These are phyloP conservation scores for Chorisops tibialis DNA, from an alignment of 2,888 invertebrate species.

Conservation along the genomic window DNA sequence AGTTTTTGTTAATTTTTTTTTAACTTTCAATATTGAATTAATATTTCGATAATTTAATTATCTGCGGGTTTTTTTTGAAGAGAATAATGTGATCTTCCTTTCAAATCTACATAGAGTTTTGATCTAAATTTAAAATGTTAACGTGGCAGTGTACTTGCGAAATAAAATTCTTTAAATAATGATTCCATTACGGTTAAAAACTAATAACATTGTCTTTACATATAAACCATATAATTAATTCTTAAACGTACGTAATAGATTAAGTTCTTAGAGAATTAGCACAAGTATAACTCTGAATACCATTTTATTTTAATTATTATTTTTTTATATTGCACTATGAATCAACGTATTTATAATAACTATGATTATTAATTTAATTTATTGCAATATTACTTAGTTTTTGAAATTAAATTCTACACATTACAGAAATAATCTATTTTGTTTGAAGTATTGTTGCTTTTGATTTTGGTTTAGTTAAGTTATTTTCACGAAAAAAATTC, in stretches of 20 bases:
- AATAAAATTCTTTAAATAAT: slow-evolving; percentile 5
- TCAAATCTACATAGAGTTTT: not conserved
- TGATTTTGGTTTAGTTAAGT: not conserved
- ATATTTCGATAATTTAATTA: not conserved
- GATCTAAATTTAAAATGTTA: slow-evolving; percentile 7
- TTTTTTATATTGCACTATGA: not conserved
- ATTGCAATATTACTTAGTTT: too few species aligned
- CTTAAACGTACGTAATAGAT: not conserved
- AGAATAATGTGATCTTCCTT: not conserved
- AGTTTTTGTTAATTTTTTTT: slow-evolving; percentile 4
- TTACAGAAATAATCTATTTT: not conserved
- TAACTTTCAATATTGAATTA: not conserved
- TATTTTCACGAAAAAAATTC: slow-evolving; percentile 13
- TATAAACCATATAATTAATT: not conserved
- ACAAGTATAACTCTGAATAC: slow-evolving; percentile 2
- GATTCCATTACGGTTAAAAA: too few species aligned
- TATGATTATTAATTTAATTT: too few species aligned
- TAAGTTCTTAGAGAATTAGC: slow-evolving; percentile 7
- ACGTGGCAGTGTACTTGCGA: slow-evolving; percentile 23
- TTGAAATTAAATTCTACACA: too few species aligned
- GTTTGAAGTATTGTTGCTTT: not conserved
- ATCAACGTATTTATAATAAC: too few species aligned
- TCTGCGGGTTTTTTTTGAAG: not conserved
- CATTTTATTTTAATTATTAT: not conserved
- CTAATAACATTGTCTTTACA: not conserved